Evolutionary conservation across 2,888 invertebrate species (phyloP).

Genomic region (Plagodis dolabraria): DNA sequence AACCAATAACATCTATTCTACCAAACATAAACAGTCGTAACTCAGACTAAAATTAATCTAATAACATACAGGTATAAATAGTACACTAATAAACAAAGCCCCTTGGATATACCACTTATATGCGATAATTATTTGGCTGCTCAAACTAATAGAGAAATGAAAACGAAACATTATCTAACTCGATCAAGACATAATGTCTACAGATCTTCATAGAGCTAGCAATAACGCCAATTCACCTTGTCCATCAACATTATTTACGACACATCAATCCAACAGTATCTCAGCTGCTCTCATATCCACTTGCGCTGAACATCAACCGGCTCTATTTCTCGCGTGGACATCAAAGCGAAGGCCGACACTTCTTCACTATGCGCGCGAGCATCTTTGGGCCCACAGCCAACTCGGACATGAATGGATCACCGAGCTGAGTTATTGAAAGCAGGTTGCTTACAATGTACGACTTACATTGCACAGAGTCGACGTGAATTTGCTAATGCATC

Average conservation of each 20-base stretch:
- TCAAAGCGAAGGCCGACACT: constrained; percentile 20
- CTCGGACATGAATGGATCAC: constrained; percentile 18
- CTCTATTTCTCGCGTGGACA: constrained; percentile 10
- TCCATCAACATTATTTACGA: constrained; percentile 4
- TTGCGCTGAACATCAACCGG: constrained; percentile 8
- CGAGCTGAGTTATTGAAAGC: constrained; percentile 12
- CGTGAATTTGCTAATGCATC: constrained; percentile 8
- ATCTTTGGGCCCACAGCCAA: constrained; percentile 18
- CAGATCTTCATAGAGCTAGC: no score
- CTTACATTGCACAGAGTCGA: constrained; percentile 12
- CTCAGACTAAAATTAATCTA: no score
- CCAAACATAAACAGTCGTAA: no score
- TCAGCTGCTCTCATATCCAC: constrained; percentile 2
- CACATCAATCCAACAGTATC: constrained; percentile 5
- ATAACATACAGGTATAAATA: no score
- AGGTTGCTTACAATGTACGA: constrained; percentile 18
- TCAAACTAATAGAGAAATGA: no score
- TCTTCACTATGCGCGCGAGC: constrained; percentile 11
- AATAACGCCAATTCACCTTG: constrained; percentile 1
- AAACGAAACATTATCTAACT: no score
- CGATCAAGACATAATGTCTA: no score
- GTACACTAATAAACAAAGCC: no score
- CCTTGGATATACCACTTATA: no score
- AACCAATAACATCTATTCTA: no score
- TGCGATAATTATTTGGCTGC: no score